Base-by-base conservation (phyloP, 2,113 vertebrate species). In the Origma solitaria region DNA sequence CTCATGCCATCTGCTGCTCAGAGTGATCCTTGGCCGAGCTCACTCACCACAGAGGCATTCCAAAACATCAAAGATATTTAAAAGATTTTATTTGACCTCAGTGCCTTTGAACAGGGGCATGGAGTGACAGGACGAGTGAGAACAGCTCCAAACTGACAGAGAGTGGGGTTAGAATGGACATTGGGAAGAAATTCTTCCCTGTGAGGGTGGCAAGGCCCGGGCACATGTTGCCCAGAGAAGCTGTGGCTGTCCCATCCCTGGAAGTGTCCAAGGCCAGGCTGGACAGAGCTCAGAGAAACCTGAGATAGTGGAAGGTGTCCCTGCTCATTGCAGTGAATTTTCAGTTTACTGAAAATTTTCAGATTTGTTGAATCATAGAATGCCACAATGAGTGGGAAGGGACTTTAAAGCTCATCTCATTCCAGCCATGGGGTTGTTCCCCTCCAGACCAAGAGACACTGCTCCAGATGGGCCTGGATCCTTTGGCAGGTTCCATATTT, bases 401-500 rank as follows among this genome's bases (percentile, higher is more conserved):
- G 12, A 33, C 25, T 45, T 49, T 14, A 28, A 35, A 62, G 5
- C 10, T 77, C 22, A 49, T 56, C 64, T 62, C 0, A 0, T 70
- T 83, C 49, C 42, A 56, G 2, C 42, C 18, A 8, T 20, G 13
- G 27, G 5, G 13, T 30, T 21, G 33, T 77, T 58, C 27, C 50
- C 14, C 72, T 65, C 35, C 4, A 2, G 62, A 27, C 17, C 53
- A 5, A 37, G 12, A 22, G 35, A 24, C 2, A 1, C 40, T 7
- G 27, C 33, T 79, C 9, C 38, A 17, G 13, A 11, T 19, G 12
- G 3, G 2, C 19, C n/a, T 5, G 37, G 7, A 19, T 40, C 23
- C 38, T 81, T 54, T 8, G 45, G 38, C 2, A 60, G 10, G 33
- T 50, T 20, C 73, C 0, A 0, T 10, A 21, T 33, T 15, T 20